These are phyloP conservation scores for Galeruca laticollis DNA, from an alignment of 2,888 invertebrate genomes.

Conservation along the genomic window DNA sequence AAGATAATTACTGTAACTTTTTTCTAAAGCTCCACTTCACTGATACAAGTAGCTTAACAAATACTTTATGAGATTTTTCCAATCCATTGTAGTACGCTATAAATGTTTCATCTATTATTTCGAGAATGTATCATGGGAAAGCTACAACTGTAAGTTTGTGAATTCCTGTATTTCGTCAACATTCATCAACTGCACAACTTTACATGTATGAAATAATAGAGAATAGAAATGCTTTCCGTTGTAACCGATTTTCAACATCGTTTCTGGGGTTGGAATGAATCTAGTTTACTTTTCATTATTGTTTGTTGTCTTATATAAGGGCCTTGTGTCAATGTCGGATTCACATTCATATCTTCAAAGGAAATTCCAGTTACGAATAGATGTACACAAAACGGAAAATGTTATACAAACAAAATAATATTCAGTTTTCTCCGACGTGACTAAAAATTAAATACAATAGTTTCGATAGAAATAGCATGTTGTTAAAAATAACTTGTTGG, in stretches of 20 bases:
- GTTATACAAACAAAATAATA: no score
- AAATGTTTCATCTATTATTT: not conserved
- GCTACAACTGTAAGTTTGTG: not conserved
- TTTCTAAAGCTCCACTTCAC: no score
- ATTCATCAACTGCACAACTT: not conserved
- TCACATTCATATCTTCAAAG: not conserved
- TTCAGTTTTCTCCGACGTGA: no score
- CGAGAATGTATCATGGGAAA: not conserved
- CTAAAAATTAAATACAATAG: no score
- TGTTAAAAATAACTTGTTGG: no score
- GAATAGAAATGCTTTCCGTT: not conserved
- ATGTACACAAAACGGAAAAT: not conserved
- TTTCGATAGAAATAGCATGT: no score
- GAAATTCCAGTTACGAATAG: not conserved
- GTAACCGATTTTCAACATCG: slow-evolving; percentile 8
- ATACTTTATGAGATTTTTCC: no score
- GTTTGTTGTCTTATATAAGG: slow-evolving; percentile 13
- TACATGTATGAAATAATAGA: not conserved
- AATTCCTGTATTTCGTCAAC: not conserved
- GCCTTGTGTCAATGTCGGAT: not conserved
- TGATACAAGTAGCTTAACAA: no score
- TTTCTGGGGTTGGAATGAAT: slow-evolving; percentile 14
- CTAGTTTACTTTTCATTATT: slow-evolving; percentile 27
- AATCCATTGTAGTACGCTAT: no score
- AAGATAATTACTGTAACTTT: no score